phyloP scores from a whole-genome alignment of 1,140 invertebrate genomes.

The Sweltsa coloradensis region DNA sequence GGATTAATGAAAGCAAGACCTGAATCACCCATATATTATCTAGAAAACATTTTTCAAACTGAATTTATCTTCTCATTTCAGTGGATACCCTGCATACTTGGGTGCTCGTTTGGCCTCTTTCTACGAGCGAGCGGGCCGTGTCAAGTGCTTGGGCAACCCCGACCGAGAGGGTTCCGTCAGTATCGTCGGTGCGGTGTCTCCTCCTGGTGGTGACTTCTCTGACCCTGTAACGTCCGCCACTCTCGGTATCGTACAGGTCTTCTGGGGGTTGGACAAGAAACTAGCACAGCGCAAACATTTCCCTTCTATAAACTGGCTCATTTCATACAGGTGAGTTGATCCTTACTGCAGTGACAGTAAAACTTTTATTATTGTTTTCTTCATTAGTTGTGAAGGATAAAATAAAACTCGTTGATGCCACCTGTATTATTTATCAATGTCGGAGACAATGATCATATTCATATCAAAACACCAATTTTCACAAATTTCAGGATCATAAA shows the following conservation, averaged over 20 bases:
- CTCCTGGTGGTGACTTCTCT: constrained; percentile 99
- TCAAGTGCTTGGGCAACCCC: constrained; percentile 96
- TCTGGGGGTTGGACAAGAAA: constrained; percentile 99
- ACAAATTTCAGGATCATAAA: no score
- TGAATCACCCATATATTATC: no score
- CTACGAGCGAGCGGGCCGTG: constrained; percentile 97
- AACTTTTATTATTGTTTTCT: no score
- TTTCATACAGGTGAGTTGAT: constrained; percentile 88
- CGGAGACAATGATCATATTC: no score
- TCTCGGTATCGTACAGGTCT: constrained; percentile 98
- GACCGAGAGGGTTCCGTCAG: constrained; percentile 96
- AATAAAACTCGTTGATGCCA: no score
- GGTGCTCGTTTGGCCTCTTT: constrained; percentile 96
- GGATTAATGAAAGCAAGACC: no score
- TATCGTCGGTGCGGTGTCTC: constrained; percentile 98
- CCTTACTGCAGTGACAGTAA: no score
- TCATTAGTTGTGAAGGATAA: no score
- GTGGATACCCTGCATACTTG: constrained; percentile 98
- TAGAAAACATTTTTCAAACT: no score
- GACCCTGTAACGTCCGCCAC: constrained; percentile 99
- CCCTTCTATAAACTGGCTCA: constrained; percentile 99
- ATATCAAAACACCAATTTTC: no score
- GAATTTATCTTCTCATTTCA: constrained; percentile 32
- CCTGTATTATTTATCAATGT: no score
- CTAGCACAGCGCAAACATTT: constrained; percentile 99